Conservation (phyloP, 2,797 vertebrate species). For the Alouatta caraya region DNA sequence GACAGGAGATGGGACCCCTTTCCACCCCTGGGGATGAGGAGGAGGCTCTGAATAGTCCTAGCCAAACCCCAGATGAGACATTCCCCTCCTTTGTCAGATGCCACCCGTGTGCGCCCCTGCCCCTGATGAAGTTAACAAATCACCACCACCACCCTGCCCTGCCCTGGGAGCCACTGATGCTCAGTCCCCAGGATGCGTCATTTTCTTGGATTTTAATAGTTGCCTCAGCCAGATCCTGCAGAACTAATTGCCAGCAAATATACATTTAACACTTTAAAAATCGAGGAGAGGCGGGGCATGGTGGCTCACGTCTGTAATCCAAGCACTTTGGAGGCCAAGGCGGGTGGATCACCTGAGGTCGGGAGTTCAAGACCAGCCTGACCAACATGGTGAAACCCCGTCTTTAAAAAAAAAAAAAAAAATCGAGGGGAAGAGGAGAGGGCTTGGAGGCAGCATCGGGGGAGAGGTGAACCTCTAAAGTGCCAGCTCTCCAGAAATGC, state of each 20-base stretch:
- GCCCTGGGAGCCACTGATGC: neutral
- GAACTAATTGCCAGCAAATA: neutral
- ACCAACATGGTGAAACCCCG: no score
- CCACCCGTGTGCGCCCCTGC: neutral
- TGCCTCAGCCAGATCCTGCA: conserved; percentile 7
- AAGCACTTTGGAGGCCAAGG: no score
- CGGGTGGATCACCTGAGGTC: no score
- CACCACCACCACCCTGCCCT: neutral
- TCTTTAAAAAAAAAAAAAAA: neutral
- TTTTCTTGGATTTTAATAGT: conserved; percentile 71
- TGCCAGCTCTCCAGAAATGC: neutral
- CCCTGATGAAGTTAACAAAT: conserved; percentile 61
- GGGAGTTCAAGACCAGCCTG: no score
- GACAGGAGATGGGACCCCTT: no score
- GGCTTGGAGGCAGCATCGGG: neutral
- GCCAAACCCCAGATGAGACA: neutral
- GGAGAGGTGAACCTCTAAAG: neutral
- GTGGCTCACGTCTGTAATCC: no score
- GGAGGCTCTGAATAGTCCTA: neutral
- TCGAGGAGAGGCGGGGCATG: neutral
- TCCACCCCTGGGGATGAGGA: neutral
- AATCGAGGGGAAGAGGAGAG: neutral
- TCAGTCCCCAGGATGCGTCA: conserved; percentile 49
- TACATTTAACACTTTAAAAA: conserved; percentile 34
- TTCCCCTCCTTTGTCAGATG: neutral